A percentile compares a stretch with the other conserved stretches of the same genome.
phyloP scores from a whole-genome alignment of 2,888 invertebrate genomes.

The Drosophila formosana region DNA sequence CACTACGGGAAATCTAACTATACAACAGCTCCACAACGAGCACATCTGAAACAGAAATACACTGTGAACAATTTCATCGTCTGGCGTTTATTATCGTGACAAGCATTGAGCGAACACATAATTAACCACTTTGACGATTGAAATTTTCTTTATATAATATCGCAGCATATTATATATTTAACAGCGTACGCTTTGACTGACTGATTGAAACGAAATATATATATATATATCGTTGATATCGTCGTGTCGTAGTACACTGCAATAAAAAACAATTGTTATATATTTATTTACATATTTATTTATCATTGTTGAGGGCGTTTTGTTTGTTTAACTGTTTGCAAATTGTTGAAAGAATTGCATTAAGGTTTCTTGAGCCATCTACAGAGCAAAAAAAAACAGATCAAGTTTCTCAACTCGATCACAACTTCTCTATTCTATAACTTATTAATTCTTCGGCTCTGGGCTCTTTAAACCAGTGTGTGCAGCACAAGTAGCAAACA shows the following conservation, averaged over 20 bases:
- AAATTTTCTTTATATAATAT: slow-evolving; percentile 33
- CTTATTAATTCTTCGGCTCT: slow-evolving; percentile 40
- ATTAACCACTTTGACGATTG: slow-evolving; percentile 77
- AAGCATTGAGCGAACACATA: slow-evolving; percentile 82
- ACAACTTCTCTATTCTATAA: slow-evolving; percentile 10
- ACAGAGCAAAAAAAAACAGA: slow-evolving; percentile 31
- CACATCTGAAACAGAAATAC: slow-evolving; percentile 19
- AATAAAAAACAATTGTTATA: slow-evolving; percentile 36
- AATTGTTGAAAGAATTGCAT: slow-evolving; percentile 85
- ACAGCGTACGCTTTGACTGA: slow-evolving; percentile 65
- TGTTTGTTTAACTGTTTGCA: slow-evolving; percentile 84
- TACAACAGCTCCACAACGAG: slow-evolving; percentile 29
- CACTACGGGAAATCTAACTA: slow-evolving; percentile 27
- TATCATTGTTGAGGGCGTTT: slow-evolving; percentile 78
- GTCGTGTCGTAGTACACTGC: slow-evolving; percentile 66
- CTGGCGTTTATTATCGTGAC: slow-evolving; percentile 83
- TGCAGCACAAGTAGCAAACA: slow-evolving; percentile 85
- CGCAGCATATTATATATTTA: slow-evolving; percentile 24
- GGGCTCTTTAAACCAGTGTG: slow-evolving; percentile 80
- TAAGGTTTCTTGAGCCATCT: slow-evolving; percentile 76
- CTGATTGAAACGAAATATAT: slow-evolving; percentile 43
- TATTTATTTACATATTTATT: slow-evolving; percentile 30
- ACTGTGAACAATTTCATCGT: slow-evolving; percentile 54
- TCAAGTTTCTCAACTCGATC: slow-evolving; percentile 39
- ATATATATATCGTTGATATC: slow-evolving; percentile 39